phyloP scores from a whole-genome alignment of 1,140 invertebrate genomes.

The Meloidogyne hapla region DNA sequence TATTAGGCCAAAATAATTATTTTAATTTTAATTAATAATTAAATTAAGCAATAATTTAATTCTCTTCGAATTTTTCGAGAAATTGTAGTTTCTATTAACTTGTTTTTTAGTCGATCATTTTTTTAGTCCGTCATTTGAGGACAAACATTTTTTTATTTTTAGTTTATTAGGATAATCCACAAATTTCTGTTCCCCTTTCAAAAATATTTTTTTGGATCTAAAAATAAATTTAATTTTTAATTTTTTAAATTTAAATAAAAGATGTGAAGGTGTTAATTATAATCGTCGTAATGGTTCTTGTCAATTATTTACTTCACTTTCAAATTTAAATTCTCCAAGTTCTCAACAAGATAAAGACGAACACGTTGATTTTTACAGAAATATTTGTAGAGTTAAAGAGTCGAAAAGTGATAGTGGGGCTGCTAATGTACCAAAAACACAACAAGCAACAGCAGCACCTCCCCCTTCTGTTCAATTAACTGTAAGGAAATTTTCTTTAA shows the following conservation, averaged over 20 bases:
- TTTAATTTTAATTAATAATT: too few species aligned
- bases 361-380: conserved; percentile 62
- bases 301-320: conserved; percentile 45
- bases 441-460: neutral
- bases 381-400: conserved; percentile 61
- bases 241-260: neutral
- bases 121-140: too few species aligned
- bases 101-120: too few species aligned
- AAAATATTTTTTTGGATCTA: too few species aligned
- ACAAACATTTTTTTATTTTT: too few species aligned
- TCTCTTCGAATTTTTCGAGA: too few species aligned
- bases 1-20: too few species aligned
- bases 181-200: too few species aligned
- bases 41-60: too few species aligned
- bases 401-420: conserved; percentile 43
- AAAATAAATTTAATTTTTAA: too few species aligned
- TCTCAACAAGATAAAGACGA: conserved; percentile 53
- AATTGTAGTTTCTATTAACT: too few species aligned
- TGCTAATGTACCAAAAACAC: conserved; percentile 57
- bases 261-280: conserved; percentile 63
- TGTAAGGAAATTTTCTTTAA: neutral
- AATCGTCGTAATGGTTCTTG: conserved; percentile 61
- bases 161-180: too few species aligned
- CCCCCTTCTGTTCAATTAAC: neutral
- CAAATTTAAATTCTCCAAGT: conserved; percentile 22